Percentiles rank a stretch among this genome's conserved stretches.
Evolutionary conservation across 2,113 vertebrate genomes (phyloP).

Genomic region (Ciconia boyciana): DNA sequence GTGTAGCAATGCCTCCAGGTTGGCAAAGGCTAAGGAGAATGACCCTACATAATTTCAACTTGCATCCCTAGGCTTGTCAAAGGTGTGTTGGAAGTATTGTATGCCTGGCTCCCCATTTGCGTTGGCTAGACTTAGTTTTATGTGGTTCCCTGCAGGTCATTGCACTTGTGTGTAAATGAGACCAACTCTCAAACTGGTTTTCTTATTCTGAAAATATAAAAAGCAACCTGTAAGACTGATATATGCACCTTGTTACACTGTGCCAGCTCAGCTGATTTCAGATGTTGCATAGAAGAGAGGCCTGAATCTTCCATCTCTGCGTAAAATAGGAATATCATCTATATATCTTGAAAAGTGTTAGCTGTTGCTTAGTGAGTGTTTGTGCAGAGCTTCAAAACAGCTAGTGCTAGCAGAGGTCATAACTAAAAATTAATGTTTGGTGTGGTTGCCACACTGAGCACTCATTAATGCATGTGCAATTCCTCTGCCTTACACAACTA

Average conservation of each 20-base stretch:
- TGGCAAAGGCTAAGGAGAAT: neutral
- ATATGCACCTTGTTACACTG: neutral
- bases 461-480: neutral
- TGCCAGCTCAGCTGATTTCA: neutral
- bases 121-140: neutral
- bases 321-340: neutral
- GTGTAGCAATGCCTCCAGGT: neutral
- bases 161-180: neutral
- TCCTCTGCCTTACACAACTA: neutral
- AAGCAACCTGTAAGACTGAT: neutral
- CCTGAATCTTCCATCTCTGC: neutral
- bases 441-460: neutral
- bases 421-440: neutral
- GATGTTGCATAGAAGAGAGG: neutral
- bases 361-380: neutral
- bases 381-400: neutral
- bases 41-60: neutral
- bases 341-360: neutral
- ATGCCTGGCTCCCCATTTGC: accelerated
- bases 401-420: neutral
- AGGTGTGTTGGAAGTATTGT: neutral
- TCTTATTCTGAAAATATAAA: neutral
- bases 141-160: neutral
- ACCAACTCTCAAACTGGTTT: neutral
- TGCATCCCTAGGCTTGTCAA: neutral